Conservation (phyloP, 2,888 invertebrate genomes). For the Tinea trinotella region DNA sequence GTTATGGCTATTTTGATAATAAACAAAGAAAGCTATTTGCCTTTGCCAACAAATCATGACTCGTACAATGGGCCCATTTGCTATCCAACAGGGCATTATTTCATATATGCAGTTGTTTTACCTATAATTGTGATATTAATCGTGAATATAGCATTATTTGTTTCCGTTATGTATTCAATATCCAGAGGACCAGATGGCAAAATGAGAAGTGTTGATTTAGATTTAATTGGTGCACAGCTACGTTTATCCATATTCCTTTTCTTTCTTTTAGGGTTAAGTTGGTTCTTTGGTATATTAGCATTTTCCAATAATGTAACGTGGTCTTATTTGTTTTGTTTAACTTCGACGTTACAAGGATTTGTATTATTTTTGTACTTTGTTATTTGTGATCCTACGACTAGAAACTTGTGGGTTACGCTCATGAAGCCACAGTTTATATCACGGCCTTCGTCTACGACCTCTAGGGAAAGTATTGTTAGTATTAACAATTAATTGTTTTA, state of each 20-base stretch:
- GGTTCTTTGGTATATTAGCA: constrained; percentile 74
- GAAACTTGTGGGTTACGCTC: constrained; percentile 63
- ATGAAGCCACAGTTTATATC: constrained; percentile 46
- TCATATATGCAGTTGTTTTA: constrained; percentile 62
- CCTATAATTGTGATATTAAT: constrained; percentile 67
- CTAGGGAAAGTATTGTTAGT: constrained; percentile 49
- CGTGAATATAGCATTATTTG: constrained; percentile 67
- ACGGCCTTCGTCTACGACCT: constrained; percentile 32
- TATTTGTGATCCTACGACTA: constrained; percentile 66
- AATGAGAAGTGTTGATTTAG: constrained; percentile 48
- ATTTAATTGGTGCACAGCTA: constrained; percentile 61
- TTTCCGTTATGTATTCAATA: constrained; percentile 68
- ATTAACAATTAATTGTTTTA: constrained; percentile 35
- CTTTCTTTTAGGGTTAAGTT: constrained; percentile 73
- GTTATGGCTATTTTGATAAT: constrained; percentile 57
- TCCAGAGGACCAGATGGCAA: constrained; percentile 63
- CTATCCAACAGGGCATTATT: constrained; percentile 65
- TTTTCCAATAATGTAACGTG: constrained; percentile 63
- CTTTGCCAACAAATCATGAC: constrained; percentile 29
- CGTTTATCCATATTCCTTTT: constrained; percentile 72
- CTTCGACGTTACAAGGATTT: constrained; percentile 75
- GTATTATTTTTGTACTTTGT: constrained; percentile 75
- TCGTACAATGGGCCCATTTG: constrained; percentile 46
- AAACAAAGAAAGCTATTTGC: constrained; percentile 59
- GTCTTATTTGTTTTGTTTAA: constrained; percentile 76